Percentiles rank a stretch among this genome's conserved stretches.
Conservation (phyloP, 2,797 vertebrate genomes). For the Chelmon rostratus region DNA sequence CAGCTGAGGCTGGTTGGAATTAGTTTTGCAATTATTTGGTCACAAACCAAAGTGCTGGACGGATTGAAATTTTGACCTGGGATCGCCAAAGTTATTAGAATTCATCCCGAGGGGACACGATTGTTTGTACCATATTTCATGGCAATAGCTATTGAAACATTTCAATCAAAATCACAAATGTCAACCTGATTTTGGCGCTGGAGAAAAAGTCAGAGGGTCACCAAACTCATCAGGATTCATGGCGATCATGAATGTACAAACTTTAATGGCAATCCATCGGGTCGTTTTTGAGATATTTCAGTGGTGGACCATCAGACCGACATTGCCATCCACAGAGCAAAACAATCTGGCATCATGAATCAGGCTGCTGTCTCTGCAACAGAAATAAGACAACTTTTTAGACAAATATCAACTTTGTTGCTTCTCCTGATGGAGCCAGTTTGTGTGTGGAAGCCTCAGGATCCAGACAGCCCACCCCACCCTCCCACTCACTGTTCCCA, state of each 20-base stretch:
- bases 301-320: neutral
- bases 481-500: conserved; percentile 10
- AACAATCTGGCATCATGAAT: neutral
- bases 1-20: neutral
- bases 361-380: neutral
- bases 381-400: conserved; percentile 14
- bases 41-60: neutral
- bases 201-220: neutral
- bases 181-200: neutral
- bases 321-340: neutral
- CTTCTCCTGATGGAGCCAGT: neutral
- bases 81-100: neutral
- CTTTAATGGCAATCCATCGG: neutral
- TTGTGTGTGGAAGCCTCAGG: neutral
- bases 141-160: neutral
- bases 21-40: neutral
- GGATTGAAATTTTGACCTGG: neutral
- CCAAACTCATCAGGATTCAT: neutral
- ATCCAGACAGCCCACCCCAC: conserved; percentile 9
- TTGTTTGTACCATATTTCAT: neutral
- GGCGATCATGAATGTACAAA: neutral
- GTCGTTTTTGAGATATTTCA: neutral
- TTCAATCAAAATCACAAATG: conserved; percentile 7
- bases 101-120: neutral
- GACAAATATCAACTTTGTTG: conserved; percentile 6